Evolutionary conservation across 2,888 invertebrate genomes (phyloP).

Genomic region (Dolichopus griseipennis): DNA sequence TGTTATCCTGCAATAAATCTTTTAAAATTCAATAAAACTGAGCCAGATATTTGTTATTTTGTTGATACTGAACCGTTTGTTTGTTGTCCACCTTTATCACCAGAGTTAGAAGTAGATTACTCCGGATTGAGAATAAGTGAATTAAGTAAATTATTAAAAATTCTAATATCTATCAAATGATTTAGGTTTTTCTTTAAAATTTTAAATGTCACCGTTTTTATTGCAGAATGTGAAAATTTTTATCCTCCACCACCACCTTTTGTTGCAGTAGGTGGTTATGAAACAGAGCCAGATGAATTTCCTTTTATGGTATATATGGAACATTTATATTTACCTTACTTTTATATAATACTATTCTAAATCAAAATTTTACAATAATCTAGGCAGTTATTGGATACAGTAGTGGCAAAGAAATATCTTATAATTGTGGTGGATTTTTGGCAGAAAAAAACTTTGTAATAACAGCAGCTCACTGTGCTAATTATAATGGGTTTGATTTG

Average conservation of each 20-base stretch:
- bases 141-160: not conserved
- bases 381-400: not conserved
- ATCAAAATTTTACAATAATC: not conserved
- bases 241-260: not conserved
- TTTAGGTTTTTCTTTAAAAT: too few relatives aligned
- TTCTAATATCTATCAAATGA: too few relatives aligned
- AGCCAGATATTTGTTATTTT: not conserved
- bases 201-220: not conserved
- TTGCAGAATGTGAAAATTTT: not conserved
- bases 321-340: not conserved
- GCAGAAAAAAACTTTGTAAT: slow-evolving; percentile 36
- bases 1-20: not conserved
- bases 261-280: not conserved
- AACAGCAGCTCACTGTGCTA: slow-evolving; percentile 39
- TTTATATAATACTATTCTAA: too few relatives aligned
- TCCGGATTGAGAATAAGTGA: not conserved
- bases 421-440: slow-evolving; percentile 41
- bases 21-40: not conserved
- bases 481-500: slow-evolving; percentile 29
- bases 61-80: not conserved
- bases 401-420: slow-evolving; percentile 25
- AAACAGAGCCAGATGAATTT: not conserved
- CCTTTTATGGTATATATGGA: slow-evolving; percentile 2
- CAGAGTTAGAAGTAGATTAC: not conserved
- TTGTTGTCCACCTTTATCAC: not conserved